Evolutionary conservation across 2,888 invertebrate genomes (phyloP).

Genomic region (Phanerotoma sp.): DNA sequence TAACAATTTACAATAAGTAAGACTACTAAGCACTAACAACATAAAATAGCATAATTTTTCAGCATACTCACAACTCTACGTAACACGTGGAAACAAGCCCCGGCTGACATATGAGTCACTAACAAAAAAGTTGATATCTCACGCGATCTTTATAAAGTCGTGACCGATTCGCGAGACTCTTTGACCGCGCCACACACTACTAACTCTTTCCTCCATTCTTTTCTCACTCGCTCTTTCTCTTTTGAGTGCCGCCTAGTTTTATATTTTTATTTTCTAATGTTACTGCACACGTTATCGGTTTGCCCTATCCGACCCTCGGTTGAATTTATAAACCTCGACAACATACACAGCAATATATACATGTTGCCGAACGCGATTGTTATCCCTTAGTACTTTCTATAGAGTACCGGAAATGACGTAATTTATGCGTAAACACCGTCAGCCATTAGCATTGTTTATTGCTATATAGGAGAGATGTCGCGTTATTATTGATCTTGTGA

Average conservation of each 20-base stretch:
- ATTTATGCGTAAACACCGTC: slow-evolving; percentile 35
- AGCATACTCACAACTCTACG: neutral
- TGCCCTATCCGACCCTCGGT: slow-evolving; percentile 1
- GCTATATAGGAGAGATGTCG: neutral
- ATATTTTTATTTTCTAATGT: slow-evolving; percentile 17
- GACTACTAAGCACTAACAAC: too few species aligned
- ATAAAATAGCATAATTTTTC: too few species aligned
- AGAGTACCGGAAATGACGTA: slow-evolving; percentile 39
- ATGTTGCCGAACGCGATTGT: neutral
- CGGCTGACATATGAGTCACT: slow-evolving; percentile 11
- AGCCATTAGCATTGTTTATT: slow-evolving; percentile 12
- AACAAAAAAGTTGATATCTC: slow-evolving; percentile 20
- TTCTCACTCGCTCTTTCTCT: slow-evolving; percentile 13
- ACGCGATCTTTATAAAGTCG: slow-evolving; percentile 17
- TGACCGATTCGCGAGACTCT: slow-evolving; percentile 4
- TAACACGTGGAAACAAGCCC: neutral
- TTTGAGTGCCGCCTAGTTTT: neutral
- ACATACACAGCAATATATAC: neutral
- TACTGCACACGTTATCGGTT: slow-evolving; percentile 15
- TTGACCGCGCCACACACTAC: neutral
- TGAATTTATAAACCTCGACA: neutral
- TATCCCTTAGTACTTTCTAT: slow-evolving; percentile 18
- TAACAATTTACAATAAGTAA: too few species aligned
- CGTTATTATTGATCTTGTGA: slow-evolving; percentile 1
- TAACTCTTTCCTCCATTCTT: slow-evolving; percentile 23